Percentiles rank a stretch among this genome's conserved stretches.
phyloP scores from a whole-genome alignment of 2,113 vertebrate genomes.

The Tursiops truncatus region DNA sequence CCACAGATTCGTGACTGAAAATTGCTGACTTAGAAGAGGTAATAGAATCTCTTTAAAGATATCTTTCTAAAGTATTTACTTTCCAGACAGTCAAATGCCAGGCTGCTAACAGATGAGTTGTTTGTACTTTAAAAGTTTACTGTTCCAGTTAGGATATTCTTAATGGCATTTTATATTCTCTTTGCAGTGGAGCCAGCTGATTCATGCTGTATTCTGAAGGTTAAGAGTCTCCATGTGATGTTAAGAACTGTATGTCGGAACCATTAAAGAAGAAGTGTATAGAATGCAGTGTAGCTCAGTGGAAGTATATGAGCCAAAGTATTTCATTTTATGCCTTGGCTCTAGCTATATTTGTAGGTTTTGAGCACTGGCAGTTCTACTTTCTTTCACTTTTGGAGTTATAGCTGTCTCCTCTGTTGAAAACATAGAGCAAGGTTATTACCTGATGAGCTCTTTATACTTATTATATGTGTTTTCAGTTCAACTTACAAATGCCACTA shows the following conservation, averaged over 20 bases:
- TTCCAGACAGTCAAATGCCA: conserved; percentile 61
- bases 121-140: conserved; percentile 80
- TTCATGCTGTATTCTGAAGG: conserved; percentile 60
- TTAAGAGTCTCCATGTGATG: conserved; percentile 58
- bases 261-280: conserved; percentile 60
- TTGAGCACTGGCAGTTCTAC: neutral
- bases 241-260: conserved; percentile 58
- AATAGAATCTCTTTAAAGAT: conserved; percentile 57
- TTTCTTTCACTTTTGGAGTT: conserved; percentile 53
- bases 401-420: neutral
- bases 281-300: conserved; percentile 36
- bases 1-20: neutral
- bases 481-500: conserved; percentile 18
- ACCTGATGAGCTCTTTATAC: conserved; percentile 28
- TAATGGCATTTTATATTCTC: conserved; percentile 65
- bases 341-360: conserved; percentile 53
- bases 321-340: conserved; percentile 57
- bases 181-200: conserved; percentile 59
- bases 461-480: conserved; percentile 39
- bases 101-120: conserved; percentile 73
- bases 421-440: conserved; percentile 12
- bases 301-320: conserved; percentile 52
- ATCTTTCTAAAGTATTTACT: conserved; percentile 68
- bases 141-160: conserved; percentile 66
- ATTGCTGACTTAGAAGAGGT: neutral